These are phyloP conservation scores for Hormaphis cornu DNA, from an alignment of 1,140 invertebrate species.

Conservation along the genomic window DNA sequence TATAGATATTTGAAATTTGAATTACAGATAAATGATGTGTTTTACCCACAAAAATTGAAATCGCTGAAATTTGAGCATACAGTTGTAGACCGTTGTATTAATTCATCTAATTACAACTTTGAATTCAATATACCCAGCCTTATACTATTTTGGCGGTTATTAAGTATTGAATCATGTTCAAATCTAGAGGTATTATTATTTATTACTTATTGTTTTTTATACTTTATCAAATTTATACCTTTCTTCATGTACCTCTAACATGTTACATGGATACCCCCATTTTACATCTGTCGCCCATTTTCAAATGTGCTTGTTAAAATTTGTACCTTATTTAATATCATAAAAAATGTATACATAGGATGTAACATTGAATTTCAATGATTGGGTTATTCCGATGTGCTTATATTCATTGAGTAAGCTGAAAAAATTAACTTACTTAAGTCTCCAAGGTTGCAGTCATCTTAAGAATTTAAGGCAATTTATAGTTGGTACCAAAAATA, in stretches of 20 bases:
- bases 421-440: conserved; percentile 49
- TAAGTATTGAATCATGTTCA: too few species aligned
- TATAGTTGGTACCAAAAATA: conserved; percentile 57
- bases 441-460: conserved; percentile 51
- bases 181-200: too few species aligned
- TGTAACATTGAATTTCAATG: conserved; percentile 55
- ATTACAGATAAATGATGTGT: conserved; percentile 3
- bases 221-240: too few species aligned
- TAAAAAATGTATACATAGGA: conserved; percentile 42
- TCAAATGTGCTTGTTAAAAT: too few species aligned
- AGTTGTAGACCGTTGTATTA: neutral
- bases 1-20: neutral
- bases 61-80: neutral
- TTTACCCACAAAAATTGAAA: conserved; percentile 1
- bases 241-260: too few species aligned
- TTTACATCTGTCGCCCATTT: too few species aligned
- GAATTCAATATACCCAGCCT: neutral
- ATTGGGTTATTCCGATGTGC: conserved; percentile 59
- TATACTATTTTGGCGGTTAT: too few species aligned
- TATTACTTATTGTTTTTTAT: too few species aligned
- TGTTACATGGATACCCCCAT: too few species aligned
- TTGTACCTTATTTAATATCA: neutral
- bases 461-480: conserved; percentile 66
- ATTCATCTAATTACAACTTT: conserved; percentile 9
- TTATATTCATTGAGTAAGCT: conserved; percentile 61